These are phyloP conservation scores for Hemibates koningsi DNA, from an alignment of 2,113 vertebrate species.

Conservation along the genomic window DNA sequence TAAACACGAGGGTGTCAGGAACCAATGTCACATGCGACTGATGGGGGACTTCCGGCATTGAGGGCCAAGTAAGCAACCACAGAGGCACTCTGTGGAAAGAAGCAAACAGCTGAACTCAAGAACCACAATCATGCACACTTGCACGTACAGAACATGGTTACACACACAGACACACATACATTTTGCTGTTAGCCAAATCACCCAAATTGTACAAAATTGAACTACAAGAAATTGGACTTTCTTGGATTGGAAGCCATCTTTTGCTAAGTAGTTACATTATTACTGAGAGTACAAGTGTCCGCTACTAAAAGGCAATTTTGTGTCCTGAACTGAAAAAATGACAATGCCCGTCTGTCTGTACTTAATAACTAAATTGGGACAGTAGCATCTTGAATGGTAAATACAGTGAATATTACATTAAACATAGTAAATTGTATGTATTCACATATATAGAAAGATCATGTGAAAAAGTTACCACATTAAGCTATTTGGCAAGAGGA, in stretches of 20 bases:
- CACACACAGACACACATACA: neutral
- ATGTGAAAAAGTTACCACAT: neutral
- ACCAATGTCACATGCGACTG: constrained; percentile 66
- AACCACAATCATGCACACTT: constrained; percentile 21
- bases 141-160: neutral
- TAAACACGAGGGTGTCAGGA: constrained; percentile 66
- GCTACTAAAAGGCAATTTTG: constrained; percentile 52
- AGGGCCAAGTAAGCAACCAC: constrained; percentile 54
- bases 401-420: neutral
- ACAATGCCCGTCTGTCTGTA: constrained; percentile 59
- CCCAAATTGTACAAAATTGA: neutral
- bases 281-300: neutral
- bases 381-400: neutral
- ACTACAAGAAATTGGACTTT: neutral
- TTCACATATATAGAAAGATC: neutral
- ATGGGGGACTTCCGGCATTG: constrained; percentile 57
- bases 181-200: neutral
- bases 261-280: neutral
- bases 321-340: constrained; percentile 75
- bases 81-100: constrained; percentile 44
- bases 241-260: neutral
- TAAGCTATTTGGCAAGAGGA: neutral
- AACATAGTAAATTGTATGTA: neutral
- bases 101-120: constrained; percentile 55
- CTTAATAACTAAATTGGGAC: neutral